Base-by-base conservation (phyloP, 2,797 vertebrate species). In the Tachyglossus aculeatus region DNA sequence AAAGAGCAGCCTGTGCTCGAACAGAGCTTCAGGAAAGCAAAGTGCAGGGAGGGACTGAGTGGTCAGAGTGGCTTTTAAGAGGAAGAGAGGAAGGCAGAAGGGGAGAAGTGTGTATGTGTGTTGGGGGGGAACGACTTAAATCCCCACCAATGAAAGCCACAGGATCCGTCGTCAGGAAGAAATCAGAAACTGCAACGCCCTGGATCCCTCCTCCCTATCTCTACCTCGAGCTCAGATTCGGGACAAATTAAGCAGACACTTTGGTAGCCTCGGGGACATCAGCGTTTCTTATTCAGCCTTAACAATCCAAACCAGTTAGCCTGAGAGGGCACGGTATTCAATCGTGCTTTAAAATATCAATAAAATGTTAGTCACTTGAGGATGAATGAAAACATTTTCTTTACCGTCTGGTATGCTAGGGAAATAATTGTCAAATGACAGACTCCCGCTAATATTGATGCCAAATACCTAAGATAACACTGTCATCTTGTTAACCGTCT, bases 311-410 rank as follows among this genome's bases (percentile, higher is more conserved):
- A 57, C 58, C 18, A 25, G 7, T n/a, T 31, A 82, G 58, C 67
- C 33, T 13, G 36, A 4, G 15, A 65, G n/a, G 12, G 68, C 58
- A 22, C 40, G 37, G 73, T 71, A 63, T 64, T 71, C 62, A 47
- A 60, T 52, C 18, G 38, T 72, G 27, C 75, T 69, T 29, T 76
- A 22, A 62, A 68, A 66, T 53, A 71, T 19, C 86, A 71, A 76
- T 64, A 83, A 80, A 90, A 73, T 69, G 61, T 33, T 53, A 74
- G 79, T 82, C 69, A 44, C 71, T 45, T 39, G 87, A 71, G 81
- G 77, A 85, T 82, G 85, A 90, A 83, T 58, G 86, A 84, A 91
- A 92, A 91, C 90, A 88, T 90, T 91, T 83, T 87, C 86, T 67
- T 88, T 86, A 36, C 85, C 85, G 83, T 87, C 88, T 89, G 90